Evolutionary conservation across 2,797 vertebrate genomes (phyloP).

Genomic region (Lerista edwardsae): DNA sequence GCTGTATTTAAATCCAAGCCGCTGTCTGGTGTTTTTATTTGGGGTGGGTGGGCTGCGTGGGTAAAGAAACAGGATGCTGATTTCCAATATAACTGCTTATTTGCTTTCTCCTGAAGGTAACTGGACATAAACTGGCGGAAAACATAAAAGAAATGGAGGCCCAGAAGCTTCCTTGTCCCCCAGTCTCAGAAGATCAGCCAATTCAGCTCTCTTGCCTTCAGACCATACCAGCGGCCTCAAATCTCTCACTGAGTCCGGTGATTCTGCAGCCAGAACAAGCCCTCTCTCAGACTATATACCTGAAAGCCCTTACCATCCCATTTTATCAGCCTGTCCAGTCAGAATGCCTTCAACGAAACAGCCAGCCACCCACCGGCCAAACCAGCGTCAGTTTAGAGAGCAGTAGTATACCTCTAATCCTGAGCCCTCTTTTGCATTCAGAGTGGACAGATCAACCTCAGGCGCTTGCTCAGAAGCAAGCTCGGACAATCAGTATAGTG

Average conservation of each 20-base stretch:
- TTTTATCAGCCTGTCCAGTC: slow-evolving; percentile 76
- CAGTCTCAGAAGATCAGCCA: slow-evolving; percentile 11
- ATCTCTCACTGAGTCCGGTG: slow-evolving; percentile 34
- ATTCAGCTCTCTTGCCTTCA: slow-evolving; percentile 20
- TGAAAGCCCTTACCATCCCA: slow-evolving; percentile 84
- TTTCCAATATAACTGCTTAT: background rate
- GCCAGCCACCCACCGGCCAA: slow-evolving; percentile 69
- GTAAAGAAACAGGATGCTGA: background rate
- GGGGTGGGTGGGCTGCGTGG: too few species aligned
- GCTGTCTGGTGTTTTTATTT: too few species aligned
- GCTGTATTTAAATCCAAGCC: too few species aligned
- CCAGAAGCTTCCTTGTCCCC: slow-evolving; percentile 34
- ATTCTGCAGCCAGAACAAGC: slow-evolving; percentile 73
- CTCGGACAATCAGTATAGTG: slow-evolving; percentile 86
- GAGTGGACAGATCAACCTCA: slow-evolving; percentile 58
- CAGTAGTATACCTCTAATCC: slow-evolving; percentile 68
- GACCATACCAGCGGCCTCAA: slow-evolving; percentile 48
- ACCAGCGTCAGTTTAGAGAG: slow-evolving; percentile 59
- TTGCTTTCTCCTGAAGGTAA: slow-evolving; percentile 56
- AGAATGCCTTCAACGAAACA: slow-evolving; percentile 67
- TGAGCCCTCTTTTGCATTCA: slow-evolving; percentile 69
- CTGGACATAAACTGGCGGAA: background rate
- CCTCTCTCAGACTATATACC: slow-evolving; percentile 82
- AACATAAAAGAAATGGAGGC: slow-evolving; percentile 69
- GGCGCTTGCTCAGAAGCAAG: slow-evolving; percentile 78